These are phyloP conservation scores for Hippopotamus amphibius DNA, from an alignment of 2,113 vertebrate genomes.

Conservation along the genomic window DNA sequence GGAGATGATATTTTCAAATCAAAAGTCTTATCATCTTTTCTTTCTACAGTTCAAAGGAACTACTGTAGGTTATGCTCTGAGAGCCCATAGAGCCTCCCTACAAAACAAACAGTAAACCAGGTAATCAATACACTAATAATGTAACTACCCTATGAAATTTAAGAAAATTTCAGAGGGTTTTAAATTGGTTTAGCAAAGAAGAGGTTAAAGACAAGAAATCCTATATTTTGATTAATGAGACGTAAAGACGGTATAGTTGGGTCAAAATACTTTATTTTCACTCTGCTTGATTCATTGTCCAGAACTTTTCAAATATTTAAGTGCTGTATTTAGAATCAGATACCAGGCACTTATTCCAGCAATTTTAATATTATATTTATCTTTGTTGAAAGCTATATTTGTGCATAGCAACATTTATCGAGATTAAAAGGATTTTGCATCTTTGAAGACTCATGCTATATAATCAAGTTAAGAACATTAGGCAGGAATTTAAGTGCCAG, in stretches of 20 bases:
- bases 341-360: conserved; percentile 35
- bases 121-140: conserved; percentile 53
- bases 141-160: neutral
- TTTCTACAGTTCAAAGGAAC: neutral
- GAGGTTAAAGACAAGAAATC: conserved; percentile 49
- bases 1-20: conserved; percentile 34
- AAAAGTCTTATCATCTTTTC: neutral
- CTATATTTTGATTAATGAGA: conserved; percentile 38
- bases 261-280: conserved; percentile 68
- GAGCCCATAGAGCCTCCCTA: neutral
- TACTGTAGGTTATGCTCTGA: neutral
- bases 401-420: conserved; percentile 62
- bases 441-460: conserved; percentile 41
- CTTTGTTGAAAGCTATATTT: conserved; percentile 72
- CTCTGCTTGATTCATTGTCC: conserved; percentile 61
- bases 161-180: conserved; percentile 35
- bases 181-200: neutral
- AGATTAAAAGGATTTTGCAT: conserved; percentile 67
- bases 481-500: conserved; percentile 35
- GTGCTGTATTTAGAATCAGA: conserved; percentile 57
- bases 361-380: conserved; percentile 70
- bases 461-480: conserved; percentile 68
- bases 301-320: conserved; percentile 74
- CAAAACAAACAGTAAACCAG: conserved; percentile 6
- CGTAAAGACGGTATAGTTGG: conserved; percentile 15